Evolutionary conservation across 2,113 vertebrate species (phyloP).

Genomic region (Peromyscus leucopus): DNA sequence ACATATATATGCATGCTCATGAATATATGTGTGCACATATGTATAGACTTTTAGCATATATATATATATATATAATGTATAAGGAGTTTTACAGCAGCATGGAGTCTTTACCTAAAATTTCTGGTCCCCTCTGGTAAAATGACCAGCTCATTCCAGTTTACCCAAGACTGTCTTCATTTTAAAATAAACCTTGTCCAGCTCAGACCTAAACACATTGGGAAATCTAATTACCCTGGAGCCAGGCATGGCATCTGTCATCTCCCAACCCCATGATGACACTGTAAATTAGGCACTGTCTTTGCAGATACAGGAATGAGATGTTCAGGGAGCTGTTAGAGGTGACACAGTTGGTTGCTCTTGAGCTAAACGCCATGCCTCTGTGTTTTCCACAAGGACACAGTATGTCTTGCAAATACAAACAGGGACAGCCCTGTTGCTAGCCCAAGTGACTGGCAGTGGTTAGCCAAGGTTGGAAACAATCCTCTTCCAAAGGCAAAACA

Average conservation of each 20-base stretch:
- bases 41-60: neutral
- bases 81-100: neutral
- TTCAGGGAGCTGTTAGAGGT: neutral
- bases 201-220: neutral
- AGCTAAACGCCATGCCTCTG: neutral
- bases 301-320: neutral
- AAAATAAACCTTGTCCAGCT: neutral
- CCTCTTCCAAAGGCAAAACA: neutral
- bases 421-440: neutral
- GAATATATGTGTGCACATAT: rapidly evolving
- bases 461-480: neutral
- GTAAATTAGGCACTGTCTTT: neutral
- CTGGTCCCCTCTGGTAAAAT: neutral
- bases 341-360: neutral
- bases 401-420: neutral
- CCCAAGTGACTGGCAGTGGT: neutral
- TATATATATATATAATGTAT: too few species aligned
- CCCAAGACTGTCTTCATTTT: neutral
- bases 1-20: too few species aligned
- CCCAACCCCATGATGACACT: neutral
- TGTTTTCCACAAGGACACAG: neutral
- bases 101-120: neutral
- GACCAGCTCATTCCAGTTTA: neutral
- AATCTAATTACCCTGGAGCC: neutral
- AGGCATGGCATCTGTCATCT: neutral